Percentiles rank a stretch among this genome's conserved stretches.
These are phyloP conservation scores for Rhagophthalmus giganteus DNA, from an alignment of 2,888 invertebrate species.

Conservation along the genomic window DNA sequence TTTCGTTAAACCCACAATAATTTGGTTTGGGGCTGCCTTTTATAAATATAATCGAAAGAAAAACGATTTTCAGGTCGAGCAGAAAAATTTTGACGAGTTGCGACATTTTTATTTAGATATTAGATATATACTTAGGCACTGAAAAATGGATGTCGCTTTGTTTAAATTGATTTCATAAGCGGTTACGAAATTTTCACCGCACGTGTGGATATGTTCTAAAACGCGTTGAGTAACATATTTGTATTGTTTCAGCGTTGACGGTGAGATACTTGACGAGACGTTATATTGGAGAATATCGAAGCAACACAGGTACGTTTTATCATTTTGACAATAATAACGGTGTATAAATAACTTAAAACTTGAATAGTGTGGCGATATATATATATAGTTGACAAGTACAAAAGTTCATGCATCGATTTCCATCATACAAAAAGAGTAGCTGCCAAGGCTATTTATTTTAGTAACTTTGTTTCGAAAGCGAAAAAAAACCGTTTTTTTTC, in stretches of 20 bases:
- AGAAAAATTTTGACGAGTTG: no score
- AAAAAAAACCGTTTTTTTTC: constrained; percentile 8
- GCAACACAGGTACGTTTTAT: constrained; percentile 69
- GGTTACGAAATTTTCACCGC: no score
- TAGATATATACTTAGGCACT: no score
- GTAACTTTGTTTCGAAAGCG: constrained; percentile 19
- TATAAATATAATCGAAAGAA: no score
- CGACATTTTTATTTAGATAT: no score
- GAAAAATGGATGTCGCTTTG: no score
- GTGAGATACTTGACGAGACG: constrained; percentile 77
- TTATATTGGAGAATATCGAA: constrained; percentile 80
- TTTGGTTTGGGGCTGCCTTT: no score
- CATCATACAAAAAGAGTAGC: constrained; percentile 11
- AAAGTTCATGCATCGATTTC: constrained; percentile 11
- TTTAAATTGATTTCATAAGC: no score
- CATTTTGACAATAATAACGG: background rate
- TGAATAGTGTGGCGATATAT: background rate
- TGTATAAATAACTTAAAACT: background rate
- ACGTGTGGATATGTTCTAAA: background rate
- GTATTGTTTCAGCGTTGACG: constrained; percentile 68
- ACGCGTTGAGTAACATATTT: constrained; percentile 21
- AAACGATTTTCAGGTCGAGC: no score
- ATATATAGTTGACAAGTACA: constrained; percentile 11
- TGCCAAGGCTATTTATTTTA: constrained; percentile 27
- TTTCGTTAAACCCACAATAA: no score